Percentiles rank a stretch among this genome's conserved stretches.
Evolutionary conservation across 35 echinoderm and acorn worm species (phyloP).

Genomic region (Strongylocentrotus purpuratus): DNA sequence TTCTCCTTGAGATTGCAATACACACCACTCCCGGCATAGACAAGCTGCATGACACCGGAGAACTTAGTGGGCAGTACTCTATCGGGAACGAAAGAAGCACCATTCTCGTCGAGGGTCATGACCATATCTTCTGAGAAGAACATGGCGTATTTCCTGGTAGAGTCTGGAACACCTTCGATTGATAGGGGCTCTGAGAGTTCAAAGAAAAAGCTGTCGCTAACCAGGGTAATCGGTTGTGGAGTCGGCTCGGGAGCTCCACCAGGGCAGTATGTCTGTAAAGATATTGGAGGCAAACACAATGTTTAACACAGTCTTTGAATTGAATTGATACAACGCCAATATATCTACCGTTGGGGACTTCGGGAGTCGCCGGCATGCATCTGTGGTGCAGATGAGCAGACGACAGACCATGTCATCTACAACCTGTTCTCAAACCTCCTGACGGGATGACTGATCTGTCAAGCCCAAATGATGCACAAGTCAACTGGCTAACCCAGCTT

Average conservation of each 20-base stretch:
- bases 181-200: slow-evolving; percentile 68
- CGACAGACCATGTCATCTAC: no score
- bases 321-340: no score
- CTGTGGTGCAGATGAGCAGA: no score
- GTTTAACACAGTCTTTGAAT: background rate
- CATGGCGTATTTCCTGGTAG: slow-evolving; percentile 84
- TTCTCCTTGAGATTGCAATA: background rate
- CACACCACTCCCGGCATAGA: slow-evolving; percentile 63
- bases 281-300: background rate
- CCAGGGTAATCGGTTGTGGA: slow-evolving; percentile 30
- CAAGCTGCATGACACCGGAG: slow-evolving; percentile 86
- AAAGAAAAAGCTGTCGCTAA: slow-evolving; percentile 66
- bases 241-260: background rate
- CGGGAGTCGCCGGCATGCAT: no score
- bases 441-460: no score
- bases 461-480: no score
- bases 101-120: slow-evolving; percentile 45
- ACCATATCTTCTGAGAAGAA: slow-evolving; percentile 86
- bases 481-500: no score
- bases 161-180: background rate
- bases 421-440: no score
- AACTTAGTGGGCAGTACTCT: slow-evolving; percentile 18
- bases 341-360: no score
- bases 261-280: background rate
- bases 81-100: slow-evolving; percentile 45